Percentiles rank a stretch among this genome's conserved stretches.
These are phyloP conservation scores for Arctia plantaginis DNA, from an alignment of 2,888 invertebrate species.

Conservation along the genomic window DNA sequence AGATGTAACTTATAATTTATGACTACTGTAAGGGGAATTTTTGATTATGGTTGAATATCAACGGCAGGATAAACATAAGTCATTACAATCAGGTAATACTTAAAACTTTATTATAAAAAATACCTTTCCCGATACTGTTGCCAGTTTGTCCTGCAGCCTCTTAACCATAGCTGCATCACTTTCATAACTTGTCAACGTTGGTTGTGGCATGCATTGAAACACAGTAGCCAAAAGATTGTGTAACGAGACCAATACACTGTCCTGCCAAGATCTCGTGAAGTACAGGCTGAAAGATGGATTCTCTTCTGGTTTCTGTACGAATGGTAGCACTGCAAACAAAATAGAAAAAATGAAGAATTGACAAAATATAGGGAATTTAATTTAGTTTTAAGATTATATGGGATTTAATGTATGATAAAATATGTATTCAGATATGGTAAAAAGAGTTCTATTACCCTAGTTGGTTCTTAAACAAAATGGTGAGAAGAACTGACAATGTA, in stretches of 20 bases:
- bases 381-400: not conserved
- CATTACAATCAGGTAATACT: not conserved
- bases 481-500: too few species aligned
- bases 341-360: not conserved
- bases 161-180: slow-evolving; percentile 93
- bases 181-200: slow-evolving; percentile 94
- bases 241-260: slow-evolving; percentile 94
- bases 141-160: slow-evolving; percentile 94
- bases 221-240: slow-evolving; percentile 97
- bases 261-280: slow-evolving; percentile 98
- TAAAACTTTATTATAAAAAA: not conserved
- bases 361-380: not conserved
- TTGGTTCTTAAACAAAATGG: too few species aligned
- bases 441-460: too few species aligned
- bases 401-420: not conserved
- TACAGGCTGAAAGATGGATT: slow-evolving; percentile 94
- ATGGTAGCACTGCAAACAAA: slow-evolving; percentile 92
- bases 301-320: slow-evolving; percentile 96
- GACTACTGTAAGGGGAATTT: too few species aligned
- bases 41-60: too few species aligned
- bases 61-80: too few species aligned
- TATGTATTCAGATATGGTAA: too few species aligned
- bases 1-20: too few species aligned
- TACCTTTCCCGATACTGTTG: slow-evolving; percentile 85
- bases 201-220: slow-evolving; percentile 94